Evolutionary conservation across 2,888 invertebrate genomes (phyloP), one percentile per base, ranked within the genome.

Genomic region (Watsonalla cultraria): DNA sequence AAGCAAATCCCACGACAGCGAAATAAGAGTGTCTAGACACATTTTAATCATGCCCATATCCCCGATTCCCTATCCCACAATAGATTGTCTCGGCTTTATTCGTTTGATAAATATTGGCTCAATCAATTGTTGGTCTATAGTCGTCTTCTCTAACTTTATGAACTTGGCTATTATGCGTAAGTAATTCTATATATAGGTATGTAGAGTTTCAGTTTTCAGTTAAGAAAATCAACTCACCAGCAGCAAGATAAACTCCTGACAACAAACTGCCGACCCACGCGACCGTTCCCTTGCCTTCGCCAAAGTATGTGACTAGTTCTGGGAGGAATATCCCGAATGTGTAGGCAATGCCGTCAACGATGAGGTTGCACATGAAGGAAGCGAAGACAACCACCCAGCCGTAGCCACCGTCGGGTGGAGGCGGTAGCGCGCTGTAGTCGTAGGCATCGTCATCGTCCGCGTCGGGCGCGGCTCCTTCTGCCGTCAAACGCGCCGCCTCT

Each of bases 331-430:
- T 96, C 53, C 99, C 99, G 84, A 99, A 99, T 7, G 98, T 97
- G 87, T 99, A 99, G n/a, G 98, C 97, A 61, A 99, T 98, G 69
- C 98, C 99, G 84, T 99, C 99, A 55, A 99, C 98, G 69, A 99
- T 96, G 92, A 99, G 94, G 93, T 99, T 99, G 89, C 98, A 98
- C 94, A 99, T 94, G 87, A 99, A 98, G 47, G 98, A 98, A 53
- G 98, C 98, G 74, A 97, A 94, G 53, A 99, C 98, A 77, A 99
- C 96, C 75, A 98, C 90, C 97, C 97, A 97, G 57, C 97, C 97
- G 89, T 96, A 97, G 51, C 98, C 98, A 63, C 96, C 96, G 82
- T 97, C 97, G 45, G 97, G 97, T 52, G 97, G 96, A 54, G 96
- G 96, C 24, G 97, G 97, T 60, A 96, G 89, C 68, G 95, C 95